Evolutionary conservation across 2,113 vertebrate genomes (phyloP).

Genomic region (Crocuta crocuta): DNA sequence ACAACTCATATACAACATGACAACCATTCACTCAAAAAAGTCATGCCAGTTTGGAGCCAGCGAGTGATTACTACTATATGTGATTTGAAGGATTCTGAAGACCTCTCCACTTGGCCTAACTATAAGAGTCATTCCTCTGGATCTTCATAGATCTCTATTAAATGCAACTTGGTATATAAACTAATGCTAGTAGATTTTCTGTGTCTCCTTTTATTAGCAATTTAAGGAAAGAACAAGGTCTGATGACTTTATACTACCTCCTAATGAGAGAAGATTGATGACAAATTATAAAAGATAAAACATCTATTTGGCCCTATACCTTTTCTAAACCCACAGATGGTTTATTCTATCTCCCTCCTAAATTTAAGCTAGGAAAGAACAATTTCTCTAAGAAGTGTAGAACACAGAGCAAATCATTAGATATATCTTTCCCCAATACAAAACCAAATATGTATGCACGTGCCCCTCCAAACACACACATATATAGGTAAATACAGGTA

Average conservation of each 20-base stretch:
- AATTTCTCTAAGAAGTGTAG: not conserved
- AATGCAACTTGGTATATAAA: not conserved
- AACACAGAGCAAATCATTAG: not conserved
- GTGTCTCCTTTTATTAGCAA: not conserved
- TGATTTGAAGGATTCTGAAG: not conserved
- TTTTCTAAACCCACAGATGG: conserved; percentile 16
- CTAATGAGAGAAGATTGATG: not conserved
- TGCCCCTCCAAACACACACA: not conserved
- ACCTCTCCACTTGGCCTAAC: not conserved
- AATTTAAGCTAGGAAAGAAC: conserved; percentile 14
- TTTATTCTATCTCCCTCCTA: not conserved
- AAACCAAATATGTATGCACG: not conserved
- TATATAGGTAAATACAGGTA: not conserved
- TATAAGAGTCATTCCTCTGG: not conserved
- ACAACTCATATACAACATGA: not conserved
- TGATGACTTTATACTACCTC: not conserved
- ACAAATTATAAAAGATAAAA: conserved; percentile 10
- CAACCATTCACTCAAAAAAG: not conserved
- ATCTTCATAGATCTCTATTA: not conserved
- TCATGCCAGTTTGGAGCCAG: not conserved
- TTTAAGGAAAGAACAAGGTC: not conserved
- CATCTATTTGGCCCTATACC: not conserved
- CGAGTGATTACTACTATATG: not conserved
- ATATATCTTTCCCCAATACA: not conserved
- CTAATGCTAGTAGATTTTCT: not conserved